Conservation (phyloP, 2,113 vertebrate species). For the Myotis davidii region DNA sequence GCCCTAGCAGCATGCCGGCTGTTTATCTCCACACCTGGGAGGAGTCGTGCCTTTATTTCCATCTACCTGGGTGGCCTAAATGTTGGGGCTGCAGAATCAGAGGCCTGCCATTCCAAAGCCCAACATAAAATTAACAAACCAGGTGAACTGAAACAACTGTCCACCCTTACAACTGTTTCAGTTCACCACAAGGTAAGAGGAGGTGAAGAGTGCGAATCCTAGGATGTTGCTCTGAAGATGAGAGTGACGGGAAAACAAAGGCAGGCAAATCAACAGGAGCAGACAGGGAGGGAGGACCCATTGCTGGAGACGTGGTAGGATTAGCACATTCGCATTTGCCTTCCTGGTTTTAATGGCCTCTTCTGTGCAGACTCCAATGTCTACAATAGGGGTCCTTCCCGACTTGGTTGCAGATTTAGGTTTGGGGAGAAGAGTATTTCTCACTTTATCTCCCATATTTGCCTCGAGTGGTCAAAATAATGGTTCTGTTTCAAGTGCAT, state of each 20-base stretch:
- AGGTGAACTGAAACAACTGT: neutral
- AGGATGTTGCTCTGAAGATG: neutral
- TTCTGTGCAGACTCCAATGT: neutral
- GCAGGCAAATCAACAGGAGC: neutral
- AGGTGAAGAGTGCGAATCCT: neutral
- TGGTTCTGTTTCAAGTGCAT: neutral
- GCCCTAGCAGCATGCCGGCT: neutral
- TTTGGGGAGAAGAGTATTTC: neutral
- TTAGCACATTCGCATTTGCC: neutral
- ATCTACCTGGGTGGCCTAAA: neutral
- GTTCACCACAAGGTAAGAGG: neutral
- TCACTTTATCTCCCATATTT: conserved; percentile 21
- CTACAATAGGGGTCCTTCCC: neutral
- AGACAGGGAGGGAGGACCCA: neutral
- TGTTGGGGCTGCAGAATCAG: neutral
- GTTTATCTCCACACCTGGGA: neutral
- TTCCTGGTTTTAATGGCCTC: neutral
- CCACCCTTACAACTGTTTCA: too few relatives aligned
- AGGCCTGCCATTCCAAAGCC: neutral
- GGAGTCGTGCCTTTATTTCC: neutral
- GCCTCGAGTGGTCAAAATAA: neutral
- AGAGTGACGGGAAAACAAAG: neutral
- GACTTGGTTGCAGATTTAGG: neutral
- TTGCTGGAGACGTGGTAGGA: neutral
- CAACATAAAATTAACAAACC: neutral